Evolutionary conservation across 2,113 vertebrate species (phyloP).

Genomic region (Tyrannus savana): DNA sequence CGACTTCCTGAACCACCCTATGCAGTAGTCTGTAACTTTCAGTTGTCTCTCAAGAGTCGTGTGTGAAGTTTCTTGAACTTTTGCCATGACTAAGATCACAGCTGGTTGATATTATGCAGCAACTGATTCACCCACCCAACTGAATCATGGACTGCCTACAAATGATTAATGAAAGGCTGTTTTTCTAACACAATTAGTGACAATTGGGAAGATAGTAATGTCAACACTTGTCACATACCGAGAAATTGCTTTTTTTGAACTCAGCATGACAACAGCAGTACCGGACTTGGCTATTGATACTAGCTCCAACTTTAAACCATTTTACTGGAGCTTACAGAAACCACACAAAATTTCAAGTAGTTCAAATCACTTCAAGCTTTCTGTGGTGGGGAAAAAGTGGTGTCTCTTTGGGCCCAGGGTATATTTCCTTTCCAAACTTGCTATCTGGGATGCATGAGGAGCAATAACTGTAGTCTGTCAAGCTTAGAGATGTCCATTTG

Average conservation of each 20-base stretch:
- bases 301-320: not conserved
- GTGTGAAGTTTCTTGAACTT: not conserved
- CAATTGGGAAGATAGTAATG: not conserved
- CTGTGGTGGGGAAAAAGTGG: not conserved
- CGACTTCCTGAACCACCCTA: not conserved
- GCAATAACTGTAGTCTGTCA: not conserved
- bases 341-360: not conserved
- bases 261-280: not conserved
- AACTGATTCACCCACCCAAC: not conserved
- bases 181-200: constrained; percentile 28
- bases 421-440: not conserved
- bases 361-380: not conserved
- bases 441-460: not conserved
- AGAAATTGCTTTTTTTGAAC: not conserved
- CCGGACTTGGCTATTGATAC: not conserved
- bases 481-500: not conserved
- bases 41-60: not conserved
- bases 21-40: not conserved
- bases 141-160: constrained; percentile 39
- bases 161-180: constrained; percentile 24
- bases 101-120: constrained; percentile 6
- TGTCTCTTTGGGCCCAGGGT: not conserved
- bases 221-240: not conserved
- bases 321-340: not conserved
- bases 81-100: constrained; percentile 19